Evolutionary conservation across 2,888 invertebrate species (phyloP), one percentile per base, ranked within the genome.

Genomic region (Xestia rhomboidea): DNA sequence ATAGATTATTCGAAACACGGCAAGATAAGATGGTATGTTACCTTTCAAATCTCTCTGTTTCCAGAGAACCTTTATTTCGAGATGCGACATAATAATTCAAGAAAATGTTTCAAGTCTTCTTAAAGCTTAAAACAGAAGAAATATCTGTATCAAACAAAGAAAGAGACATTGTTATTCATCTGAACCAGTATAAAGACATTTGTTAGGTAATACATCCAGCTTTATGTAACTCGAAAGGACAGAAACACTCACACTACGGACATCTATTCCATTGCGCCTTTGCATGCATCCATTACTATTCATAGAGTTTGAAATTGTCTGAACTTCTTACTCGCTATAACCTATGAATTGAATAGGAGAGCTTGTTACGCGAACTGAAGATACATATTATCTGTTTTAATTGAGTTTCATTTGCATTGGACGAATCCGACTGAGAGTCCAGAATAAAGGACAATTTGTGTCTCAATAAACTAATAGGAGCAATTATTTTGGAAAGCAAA

Each of bases 251-350:
- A 75, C 68, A 72, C 60, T 60, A 60, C 57, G 24, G 73, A 72
- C 80, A 86, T 85, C 75, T 81, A 86, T 87, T 88, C 77, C 79
- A 87, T 81, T 90, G 87, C 87, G 82, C 81, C 80, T 87, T 79
- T 80, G 83, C 86, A 86, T 82, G 88, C 87, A 88, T 87, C 79
- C 71, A 90, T 87, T 79, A 86, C 76, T 87, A 91, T 92, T 91
- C 90, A 91, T 91, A 77, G 83, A 88, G 84, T 88, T 89, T 87
- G 81, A 87, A 87, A 90, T 89, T 89, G 88, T 89, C 81, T 89
- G 80, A 85, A 89, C 88, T 90, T 86, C 87, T 86, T 89, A 83
- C 87, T 86, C 82, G 79, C 79, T 83, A 85, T 87, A 87, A 85
- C 83, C 83, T 87, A 87, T 86, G 83, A 89, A 89, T 88, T 91